These are phyloP conservation scores for Cenopis cana DNA, from an alignment of 2,888 invertebrate species.

Conservation along the genomic window DNA sequence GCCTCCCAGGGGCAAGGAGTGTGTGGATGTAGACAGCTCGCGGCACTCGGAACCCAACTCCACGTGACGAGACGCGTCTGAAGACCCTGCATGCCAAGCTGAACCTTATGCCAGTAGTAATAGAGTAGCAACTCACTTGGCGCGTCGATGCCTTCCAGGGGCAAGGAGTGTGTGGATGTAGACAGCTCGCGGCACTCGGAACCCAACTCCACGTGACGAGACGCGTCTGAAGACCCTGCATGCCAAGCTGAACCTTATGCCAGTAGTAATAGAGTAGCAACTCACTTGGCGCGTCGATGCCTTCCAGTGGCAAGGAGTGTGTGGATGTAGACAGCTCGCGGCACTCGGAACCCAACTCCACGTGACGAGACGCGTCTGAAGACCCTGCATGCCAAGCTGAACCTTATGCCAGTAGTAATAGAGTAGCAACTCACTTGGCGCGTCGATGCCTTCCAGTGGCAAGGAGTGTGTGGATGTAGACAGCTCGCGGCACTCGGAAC, in stretches of 20 bases:
- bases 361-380: slow-evolving; percentile 52
- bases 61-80: slow-evolving; percentile 61
- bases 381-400: slow-evolving; percentile 46
- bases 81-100: not conserved
- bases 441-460: too few species aligned
- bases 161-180: slow-evolving; percentile 59
- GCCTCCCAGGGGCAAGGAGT: slow-evolving; percentile 62
- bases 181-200: slow-evolving; percentile 49
- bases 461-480: not conserved
- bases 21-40: slow-evolving; percentile 66
- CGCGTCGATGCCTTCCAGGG: slow-evolving; percentile 67
- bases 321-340: slow-evolving; percentile 58
- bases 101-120: not conserved
- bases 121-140: slow-evolving; percentile 60
- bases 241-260: not conserved
- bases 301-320: slow-evolving; percentile 61
- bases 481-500: slow-evolving; percentile 72
- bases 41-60: slow-evolving; percentile 77
- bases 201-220: too few species aligned
- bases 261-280: slow-evolving; percentile 39
- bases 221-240: too few species aligned
- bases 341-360: too few species aligned
- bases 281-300: slow-evolving; percentile 70
- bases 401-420: too few species aligned
- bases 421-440: not conserved